Base-by-base conservation (phyloP, 2,113 vertebrate species). In the Lampris incognitus region DNA sequence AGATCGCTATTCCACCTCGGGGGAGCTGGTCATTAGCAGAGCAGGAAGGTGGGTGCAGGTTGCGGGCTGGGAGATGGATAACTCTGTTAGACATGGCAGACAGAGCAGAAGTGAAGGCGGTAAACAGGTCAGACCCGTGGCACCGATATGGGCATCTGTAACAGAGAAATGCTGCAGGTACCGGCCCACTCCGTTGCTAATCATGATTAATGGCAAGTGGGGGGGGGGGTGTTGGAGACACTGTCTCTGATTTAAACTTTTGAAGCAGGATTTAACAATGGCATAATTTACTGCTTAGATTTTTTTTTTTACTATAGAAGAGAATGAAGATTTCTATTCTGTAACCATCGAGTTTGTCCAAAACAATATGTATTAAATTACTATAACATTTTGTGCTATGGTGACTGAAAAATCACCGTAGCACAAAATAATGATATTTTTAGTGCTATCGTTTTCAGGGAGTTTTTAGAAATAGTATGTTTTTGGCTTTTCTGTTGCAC, bases 1-100 rank as follows among this genome's bases (percentile, higher is more conserved):
- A 69, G 56, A 41, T 69, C 56, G 75, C 76, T 74, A 74, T 44
- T 78, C 42, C 60, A 72, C 64, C 76, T 78, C 72, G 83, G 86
- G 87, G 82, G 74, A 88, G 73, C 83, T 81, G 85, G 88, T 91
- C 88, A 88, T 90, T 91, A 85, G 81, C 72, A 86, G 84, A 87
- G 86, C 64, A 80, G 86, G 72, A 82, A 75, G 88, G 72, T 77
- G 85, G 83, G 84, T 78, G 85, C 81, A 77, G 82, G 83, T 77
- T 58, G 76, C 76, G 73, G 83, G 86, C 83, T 87, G 80, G 81
- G 87, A 91, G 87, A 92, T 90, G 86, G 84, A 92, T 91, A 87
- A 84, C 85, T 87, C 67, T 7, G 79, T 87, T 88, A 84, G 88
- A 79, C 72, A 80, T 49, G 60, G 81, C 84, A 87, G 88, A 90